Evolutionary conservation across 2,888 invertebrate species (phyloP).

Genomic region (Agrilus biguttatus): DNA sequence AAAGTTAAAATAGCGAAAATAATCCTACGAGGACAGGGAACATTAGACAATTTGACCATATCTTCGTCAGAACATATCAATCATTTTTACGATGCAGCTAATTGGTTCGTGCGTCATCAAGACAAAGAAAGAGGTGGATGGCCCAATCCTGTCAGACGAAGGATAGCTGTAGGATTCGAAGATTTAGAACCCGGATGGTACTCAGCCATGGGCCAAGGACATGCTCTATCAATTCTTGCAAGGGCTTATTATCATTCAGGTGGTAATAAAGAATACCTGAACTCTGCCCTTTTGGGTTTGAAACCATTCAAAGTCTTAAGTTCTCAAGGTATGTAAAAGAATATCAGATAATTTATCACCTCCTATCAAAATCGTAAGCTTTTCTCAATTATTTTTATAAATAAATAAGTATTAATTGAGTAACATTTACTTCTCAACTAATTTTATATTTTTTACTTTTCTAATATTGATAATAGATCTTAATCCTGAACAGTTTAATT

Average conservation of each 20-base stretch:
- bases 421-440: too few relatives aligned
- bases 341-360: too few relatives aligned
- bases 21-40: constrained; percentile 22
- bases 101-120: constrained; percentile 85
- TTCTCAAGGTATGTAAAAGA: constrained; percentile 27
- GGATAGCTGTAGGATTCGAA: constrained; percentile 56
- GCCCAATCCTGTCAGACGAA: constrained; percentile 73
- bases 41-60: constrained; percentile 42
- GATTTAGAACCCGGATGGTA: constrained; percentile 40
- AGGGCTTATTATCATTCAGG: constrained; percentile 77
- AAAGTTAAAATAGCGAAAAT: constrained; percentile 57
- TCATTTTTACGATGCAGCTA: constrained; percentile 83
- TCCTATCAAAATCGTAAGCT: too few relatives aligned
- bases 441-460: too few relatives aligned
- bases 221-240: constrained; percentile 86
- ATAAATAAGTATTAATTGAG: too few relatives aligned
- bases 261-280: constrained; percentile 60
- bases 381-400: too few relatives aligned
- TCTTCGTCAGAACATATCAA: constrained; percentile 75
- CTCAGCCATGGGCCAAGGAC: constrained; percentile 98
- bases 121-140: constrained; percentile 79
- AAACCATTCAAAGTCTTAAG: constrained; percentile 62
- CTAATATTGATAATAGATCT: too few relatives aligned
- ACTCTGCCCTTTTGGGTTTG: constrained; percentile 68
- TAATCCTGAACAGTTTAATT: too few relatives aligned